phyloP scores from a whole-genome alignment of 2,797 vertebrate genomes.

The Menidia menidia region DNA sequence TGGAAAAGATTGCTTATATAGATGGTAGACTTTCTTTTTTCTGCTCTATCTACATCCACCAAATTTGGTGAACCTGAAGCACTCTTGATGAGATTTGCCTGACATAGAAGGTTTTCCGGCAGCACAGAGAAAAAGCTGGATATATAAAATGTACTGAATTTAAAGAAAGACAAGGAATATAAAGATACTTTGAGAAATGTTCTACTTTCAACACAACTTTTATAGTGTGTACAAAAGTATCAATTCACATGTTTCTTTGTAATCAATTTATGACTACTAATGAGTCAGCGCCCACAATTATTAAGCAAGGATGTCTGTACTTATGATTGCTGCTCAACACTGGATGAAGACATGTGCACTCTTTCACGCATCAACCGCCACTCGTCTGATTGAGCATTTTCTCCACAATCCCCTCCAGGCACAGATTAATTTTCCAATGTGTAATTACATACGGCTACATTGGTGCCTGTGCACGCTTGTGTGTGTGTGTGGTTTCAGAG shows the following conservation, averaged over 20 bases:
- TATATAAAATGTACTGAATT: not conserved
- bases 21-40: slow-evolving; percentile 39
- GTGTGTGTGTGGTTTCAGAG: slow-evolving; percentile 36
- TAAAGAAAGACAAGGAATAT: not conserved
- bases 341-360: slow-evolving; percentile 2
- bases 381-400: slow-evolving; percentile 50
- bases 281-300: not conserved
- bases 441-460: slow-evolving; percentile 68
- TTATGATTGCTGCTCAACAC: slow-evolving; percentile 22
- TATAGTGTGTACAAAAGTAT: accelerated
- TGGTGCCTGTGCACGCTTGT: slow-evolving; percentile 10
- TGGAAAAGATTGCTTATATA: slow-evolving; percentile 36
- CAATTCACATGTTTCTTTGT: not conserved
- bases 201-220: not conserved
- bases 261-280: not conserved
- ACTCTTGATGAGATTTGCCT: slow-evolving; percentile 21
- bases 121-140: slow-evolving; percentile 1
- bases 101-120: slow-evolving; percentile 20
- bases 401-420: slow-evolving; percentile 52
- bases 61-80: slow-evolving; percentile 22
- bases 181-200: not conserved
- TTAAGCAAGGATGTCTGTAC: slow-evolving; percentile 10
- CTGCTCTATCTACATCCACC: slow-evolving; percentile 9
- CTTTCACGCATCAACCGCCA: slow-evolving; percentile 34
- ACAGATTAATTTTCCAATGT: slow-evolving; percentile 63